Evolutionary conservation across 92 coral and sea anemone genomes (phyloP).

Genomic region (Heteractis magnifica): DNA sequence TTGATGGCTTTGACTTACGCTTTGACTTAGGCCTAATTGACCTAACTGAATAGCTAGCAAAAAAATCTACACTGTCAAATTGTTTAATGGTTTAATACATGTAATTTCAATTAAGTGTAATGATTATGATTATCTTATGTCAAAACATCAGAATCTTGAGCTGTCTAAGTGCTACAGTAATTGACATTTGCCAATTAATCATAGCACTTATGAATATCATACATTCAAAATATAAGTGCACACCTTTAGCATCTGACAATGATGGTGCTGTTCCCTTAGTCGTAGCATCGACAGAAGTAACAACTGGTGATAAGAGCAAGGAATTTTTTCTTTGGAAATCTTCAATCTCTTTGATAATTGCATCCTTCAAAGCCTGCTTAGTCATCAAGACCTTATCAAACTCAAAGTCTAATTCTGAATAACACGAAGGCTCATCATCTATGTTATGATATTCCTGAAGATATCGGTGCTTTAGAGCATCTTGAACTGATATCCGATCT

Average conservation of each 20-base stretch:
- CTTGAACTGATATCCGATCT: constrained; percentile 75
- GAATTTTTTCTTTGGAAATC: constrained; percentile 57
- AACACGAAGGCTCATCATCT: constrained; percentile 92
- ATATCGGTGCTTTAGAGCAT: constrained; percentile 76
- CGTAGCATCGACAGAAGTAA: neutral
- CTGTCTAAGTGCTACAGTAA: too few species aligned
- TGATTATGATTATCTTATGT: too few species aligned
- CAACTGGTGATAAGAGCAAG: constrained; percentile 55
- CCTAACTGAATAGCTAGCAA: too few species aligned
- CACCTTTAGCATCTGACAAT: constrained; percentile 7
- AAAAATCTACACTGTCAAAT: too few species aligned
- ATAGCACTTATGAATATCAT: neutral
- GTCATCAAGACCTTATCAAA: constrained; percentile 80
- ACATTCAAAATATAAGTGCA: neutral
- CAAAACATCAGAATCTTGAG: too few species aligned
- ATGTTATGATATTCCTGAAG: constrained; percentile 81
- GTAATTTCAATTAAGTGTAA: too few species aligned
- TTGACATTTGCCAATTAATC: too few species aligned
- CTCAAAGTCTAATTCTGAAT: constrained; percentile 83
- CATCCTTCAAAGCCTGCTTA: constrained; percentile 79
- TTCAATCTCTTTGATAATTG: constrained; percentile 75
- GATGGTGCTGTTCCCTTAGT: neutral
- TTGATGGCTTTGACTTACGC: too few species aligned
- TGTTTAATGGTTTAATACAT: too few species aligned
- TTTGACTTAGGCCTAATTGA: too few species aligned